Evolutionary conservation across 2,797 vertebrate genomes (phyloP).

Genomic region (Muraenolepis orangiensis): DNA sequence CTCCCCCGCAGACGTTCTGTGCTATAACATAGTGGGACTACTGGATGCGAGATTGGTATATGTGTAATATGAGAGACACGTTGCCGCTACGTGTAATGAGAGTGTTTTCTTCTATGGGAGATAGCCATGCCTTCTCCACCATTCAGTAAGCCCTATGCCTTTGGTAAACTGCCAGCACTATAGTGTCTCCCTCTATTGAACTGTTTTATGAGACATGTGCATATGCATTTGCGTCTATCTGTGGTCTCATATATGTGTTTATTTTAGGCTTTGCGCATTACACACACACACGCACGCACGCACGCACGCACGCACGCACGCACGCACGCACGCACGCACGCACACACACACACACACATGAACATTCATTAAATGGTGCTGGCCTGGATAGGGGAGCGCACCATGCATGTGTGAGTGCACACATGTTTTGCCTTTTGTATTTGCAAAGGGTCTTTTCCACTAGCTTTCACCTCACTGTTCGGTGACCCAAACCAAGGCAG

Average conservation of each 20-base stretch:
- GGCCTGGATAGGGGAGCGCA: neutral
- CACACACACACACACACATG: too few species aligned
- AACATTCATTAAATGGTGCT: neutral
- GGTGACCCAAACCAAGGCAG: constrained; percentile 48
- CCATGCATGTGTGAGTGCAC: constrained; percentile 24
- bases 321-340: too few species aligned
- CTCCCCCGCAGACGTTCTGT: neutral
- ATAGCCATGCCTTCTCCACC: constrained; percentile 33
- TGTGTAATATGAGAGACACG: constrained; percentile 14
- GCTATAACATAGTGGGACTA: neutral
- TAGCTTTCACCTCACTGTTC: constrained; percentile 40
- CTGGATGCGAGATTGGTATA: neutral
- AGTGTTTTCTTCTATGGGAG: neutral
- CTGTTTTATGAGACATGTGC: constrained; percentile 56
- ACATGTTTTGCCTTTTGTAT: constrained; percentile 50
- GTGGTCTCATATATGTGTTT: neutral
- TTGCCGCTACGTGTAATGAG: neutral
- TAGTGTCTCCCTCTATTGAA: constrained; percentile 53
- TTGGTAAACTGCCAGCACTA: constrained; percentile 51
- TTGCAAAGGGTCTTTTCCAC: constrained; percentile 45
- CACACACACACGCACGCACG: neutral
- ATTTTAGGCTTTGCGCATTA: neutral
- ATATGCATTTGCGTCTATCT: neutral
- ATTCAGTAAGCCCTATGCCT: constrained; percentile 49
- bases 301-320: too few species aligned